Evolutionary conservation across 2,113 vertebrate genomes (phyloP).

Genomic region (Zootoca vivipara): DNA sequence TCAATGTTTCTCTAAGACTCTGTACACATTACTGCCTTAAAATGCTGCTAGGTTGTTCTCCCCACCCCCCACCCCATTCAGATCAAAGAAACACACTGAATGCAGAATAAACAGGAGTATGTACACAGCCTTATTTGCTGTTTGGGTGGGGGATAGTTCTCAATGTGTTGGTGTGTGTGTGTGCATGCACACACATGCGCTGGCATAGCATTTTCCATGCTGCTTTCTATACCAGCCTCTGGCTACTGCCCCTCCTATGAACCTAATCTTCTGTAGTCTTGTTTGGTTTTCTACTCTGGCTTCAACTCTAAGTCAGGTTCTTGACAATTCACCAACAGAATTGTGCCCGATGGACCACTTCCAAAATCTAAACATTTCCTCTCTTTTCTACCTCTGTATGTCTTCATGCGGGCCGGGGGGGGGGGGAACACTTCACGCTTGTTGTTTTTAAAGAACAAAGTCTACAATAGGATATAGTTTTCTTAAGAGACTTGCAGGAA

Average conservation of each 20-base stretch:
- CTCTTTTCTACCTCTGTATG: neutral
- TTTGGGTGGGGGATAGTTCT: neutral
- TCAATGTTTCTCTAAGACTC: neutral
- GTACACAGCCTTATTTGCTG: neutral
- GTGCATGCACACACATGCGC: neutral
- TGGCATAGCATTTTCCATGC: neutral
- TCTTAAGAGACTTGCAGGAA: slow-evolving; percentile 26
- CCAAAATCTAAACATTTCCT: neutral
- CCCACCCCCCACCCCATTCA: too few species aligned
- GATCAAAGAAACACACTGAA: too few species aligned
- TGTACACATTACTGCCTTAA: too few species aligned
- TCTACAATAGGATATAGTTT: neutral
- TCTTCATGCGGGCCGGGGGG: neutral
- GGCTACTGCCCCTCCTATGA: neutral
- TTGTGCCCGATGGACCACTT: neutral
- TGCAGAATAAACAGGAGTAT: too few species aligned
- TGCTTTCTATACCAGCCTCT: neutral
- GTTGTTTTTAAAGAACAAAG: slow-evolving; percentile 17
- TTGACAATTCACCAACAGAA: accelerated
- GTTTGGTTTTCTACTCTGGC: neutral
- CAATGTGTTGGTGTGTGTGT: neutral
- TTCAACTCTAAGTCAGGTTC: neutral
- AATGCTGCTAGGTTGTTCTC: too few species aligned
- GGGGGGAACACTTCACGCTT: neutral
- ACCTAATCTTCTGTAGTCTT: neutral